These are phyloP conservation scores for Carpatolechia fugitivella DNA, from an alignment of 2,888 invertebrate genomes.

Conservation along the genomic window DNA sequence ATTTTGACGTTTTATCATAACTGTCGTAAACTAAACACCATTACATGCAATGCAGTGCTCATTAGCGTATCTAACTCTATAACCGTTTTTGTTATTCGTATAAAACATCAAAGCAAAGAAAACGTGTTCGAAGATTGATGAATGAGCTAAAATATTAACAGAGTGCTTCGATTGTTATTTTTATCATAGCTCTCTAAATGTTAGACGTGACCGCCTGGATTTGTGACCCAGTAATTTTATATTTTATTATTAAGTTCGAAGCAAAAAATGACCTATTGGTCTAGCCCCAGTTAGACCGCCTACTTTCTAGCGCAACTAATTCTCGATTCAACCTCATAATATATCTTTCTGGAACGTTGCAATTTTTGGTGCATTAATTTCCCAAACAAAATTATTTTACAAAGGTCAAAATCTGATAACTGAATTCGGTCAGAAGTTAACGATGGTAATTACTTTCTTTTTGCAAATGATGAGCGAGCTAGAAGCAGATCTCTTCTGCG, in stretches of 20 bases:
- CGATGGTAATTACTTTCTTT: too few species aligned
- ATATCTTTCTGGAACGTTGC: too few species aligned
- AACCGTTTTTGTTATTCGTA: background rate
- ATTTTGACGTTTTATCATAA: background rate
- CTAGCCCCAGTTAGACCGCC: constrained; percentile 37
- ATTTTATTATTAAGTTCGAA: constrained; percentile 46
- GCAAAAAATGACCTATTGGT: constrained; percentile 55
- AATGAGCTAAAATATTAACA: too few species aligned
- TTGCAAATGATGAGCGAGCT: too few species aligned
- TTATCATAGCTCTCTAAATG: background rate
- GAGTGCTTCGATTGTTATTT: background rate
- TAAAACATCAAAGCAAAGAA: background rate
- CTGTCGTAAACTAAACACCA: background rate
- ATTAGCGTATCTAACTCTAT: constrained; percentile 5
- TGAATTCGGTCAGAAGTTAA: too few species aligned
- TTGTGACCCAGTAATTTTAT: constrained; percentile 35
- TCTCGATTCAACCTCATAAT: constrained; percentile 15
- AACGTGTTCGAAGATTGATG: too few species aligned
- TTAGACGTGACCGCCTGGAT: background rate
- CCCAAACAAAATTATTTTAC: too few species aligned
- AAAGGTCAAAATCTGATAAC: too few species aligned
- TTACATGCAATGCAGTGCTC: background rate
- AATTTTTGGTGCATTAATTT: too few species aligned
- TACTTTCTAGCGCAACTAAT: constrained; percentile 41
- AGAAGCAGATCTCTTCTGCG: too few species aligned